phyloP scores from a whole-genome alignment of 2,113 vertebrate genomes.

The Gasterosteus nipponicus region DNA sequence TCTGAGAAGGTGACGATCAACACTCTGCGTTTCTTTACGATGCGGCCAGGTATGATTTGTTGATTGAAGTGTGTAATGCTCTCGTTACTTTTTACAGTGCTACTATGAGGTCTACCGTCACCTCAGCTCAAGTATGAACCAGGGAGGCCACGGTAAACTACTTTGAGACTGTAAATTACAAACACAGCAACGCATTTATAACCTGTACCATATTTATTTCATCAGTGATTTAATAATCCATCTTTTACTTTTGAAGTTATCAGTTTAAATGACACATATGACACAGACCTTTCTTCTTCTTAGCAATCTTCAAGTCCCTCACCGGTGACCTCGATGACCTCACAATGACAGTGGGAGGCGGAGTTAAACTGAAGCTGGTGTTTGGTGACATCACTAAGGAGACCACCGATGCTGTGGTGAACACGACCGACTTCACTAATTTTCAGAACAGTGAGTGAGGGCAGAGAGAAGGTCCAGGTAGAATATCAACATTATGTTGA shows the following conservation, averaged over 20 bases:
- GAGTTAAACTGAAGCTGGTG: conserved; percentile 60
- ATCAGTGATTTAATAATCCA: background rate
- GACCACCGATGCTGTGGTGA: conserved; percentile 73
- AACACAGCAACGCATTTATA: background rate
- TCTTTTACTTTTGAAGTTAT: background rate
- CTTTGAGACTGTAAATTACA: background rate
- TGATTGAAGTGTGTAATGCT: background rate
- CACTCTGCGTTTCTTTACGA: background rate
- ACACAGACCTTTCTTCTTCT: background rate
- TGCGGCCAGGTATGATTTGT: background rate
- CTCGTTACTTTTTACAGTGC: conserved; percentile 47
- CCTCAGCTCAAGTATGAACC: conserved; percentile 51
- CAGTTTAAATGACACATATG: background rate
- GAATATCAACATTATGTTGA: no score
- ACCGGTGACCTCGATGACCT: conserved; percentile 63
- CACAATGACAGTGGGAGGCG: conserved; percentile 35
- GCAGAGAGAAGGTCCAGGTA: background rate
- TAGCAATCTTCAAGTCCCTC: conserved; percentile 62
- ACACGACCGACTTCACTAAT: conserved; percentile 74
- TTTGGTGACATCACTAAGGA: conserved; percentile 78
- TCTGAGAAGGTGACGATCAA: conserved; percentile 56
- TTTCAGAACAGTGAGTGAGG: conserved; percentile 43
- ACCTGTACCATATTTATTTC: background rate
- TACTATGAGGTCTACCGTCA: conserved; percentile 40
- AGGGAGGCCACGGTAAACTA: conserved; percentile 51